Evolutionary conservation across 2,113 vertebrate species (phyloP), one percentile per base, ranked within the genome.

Genomic region (Lipophrys pholis): DNA sequence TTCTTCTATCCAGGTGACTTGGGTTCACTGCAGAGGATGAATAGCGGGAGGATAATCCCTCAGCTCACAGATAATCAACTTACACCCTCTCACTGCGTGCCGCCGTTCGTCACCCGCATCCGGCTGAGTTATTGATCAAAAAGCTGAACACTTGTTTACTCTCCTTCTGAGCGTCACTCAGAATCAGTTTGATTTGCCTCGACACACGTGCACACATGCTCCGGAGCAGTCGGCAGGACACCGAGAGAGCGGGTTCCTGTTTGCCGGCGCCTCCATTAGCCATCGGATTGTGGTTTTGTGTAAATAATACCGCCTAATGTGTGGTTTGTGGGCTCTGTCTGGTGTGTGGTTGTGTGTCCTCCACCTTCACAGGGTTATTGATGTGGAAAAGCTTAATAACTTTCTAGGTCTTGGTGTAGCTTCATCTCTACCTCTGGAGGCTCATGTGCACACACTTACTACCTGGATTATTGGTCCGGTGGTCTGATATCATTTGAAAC

Each of bases 11-110:
- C 74, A 73, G 45, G 72, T 75, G 67, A 71, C 5, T 40, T 68
- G 49, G 66, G 35, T 78, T 69, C 56, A 49, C 62, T 16, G 11
- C 48, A 56, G 49, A 49, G 81, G 73, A 65, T 78, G 40, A 80
- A 87, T 76, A 69, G 38, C 15, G 52, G 46, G 39, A 38, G 68
- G 65, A 81, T 81, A 77, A 84, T 84, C 81, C 78, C 52, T 0
- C 7, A 74, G 79, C 83, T 86, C 73, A 81, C 65, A 60, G 62
- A 69, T 87, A 80, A 85, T 85, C 70, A 88, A 85, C 61, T 83
- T 73, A 82, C 76, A 76, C 59, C 51, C 17, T 65, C 76, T 74
- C 65, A 8, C 72, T 73, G 80, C 57, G 68, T 48, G 68, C 73
- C 21, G 21, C 76, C 59, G 65, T 77, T 54, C 6, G 6, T 68